Conservation (phyloP, 2,888 invertebrate species). For the Leptopterna dolabrata region DNA sequence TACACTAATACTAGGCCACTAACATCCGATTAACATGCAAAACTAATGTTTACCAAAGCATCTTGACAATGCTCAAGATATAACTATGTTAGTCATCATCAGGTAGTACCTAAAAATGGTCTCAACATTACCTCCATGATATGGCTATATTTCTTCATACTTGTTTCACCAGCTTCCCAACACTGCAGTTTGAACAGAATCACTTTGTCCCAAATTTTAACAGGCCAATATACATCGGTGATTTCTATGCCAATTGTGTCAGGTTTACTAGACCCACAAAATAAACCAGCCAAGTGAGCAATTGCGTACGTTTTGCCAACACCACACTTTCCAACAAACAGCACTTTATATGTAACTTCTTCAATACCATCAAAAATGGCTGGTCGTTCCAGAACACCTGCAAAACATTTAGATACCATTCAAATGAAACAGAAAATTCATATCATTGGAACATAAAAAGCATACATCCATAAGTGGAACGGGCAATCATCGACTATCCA, state of each 20-base stretch:
- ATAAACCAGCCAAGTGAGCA: conserved; percentile 69
- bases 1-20: no score
- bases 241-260: conserved; percentile 71
- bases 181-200: conserved; percentile 71
- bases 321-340: conserved; percentile 70
- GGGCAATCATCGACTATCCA: no score
- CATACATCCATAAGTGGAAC: no score
- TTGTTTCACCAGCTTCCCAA: conserved; percentile 72
- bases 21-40: no score
- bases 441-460: no score
- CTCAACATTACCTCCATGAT: conserved; percentile 68
- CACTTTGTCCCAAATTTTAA: conserved; percentile 70
- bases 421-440: no score
- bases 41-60: no score
- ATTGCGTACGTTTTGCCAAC: conserved; percentile 71
- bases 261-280: conserved; percentile 66
- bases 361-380: conserved; percentile 68
- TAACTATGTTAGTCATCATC: no score
- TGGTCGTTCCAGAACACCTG: conserved; percentile 71
- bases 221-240: conserved; percentile 72
- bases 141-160: conserved; percentile 71
- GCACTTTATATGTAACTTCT: conserved; percentile 72
- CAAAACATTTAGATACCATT: conserved; percentile 30
- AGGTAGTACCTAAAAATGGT: no score
- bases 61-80: no score